Base-by-base conservation (phyloP, 2,888 invertebrate species). In the Yponomeuta evonymella region DNA sequence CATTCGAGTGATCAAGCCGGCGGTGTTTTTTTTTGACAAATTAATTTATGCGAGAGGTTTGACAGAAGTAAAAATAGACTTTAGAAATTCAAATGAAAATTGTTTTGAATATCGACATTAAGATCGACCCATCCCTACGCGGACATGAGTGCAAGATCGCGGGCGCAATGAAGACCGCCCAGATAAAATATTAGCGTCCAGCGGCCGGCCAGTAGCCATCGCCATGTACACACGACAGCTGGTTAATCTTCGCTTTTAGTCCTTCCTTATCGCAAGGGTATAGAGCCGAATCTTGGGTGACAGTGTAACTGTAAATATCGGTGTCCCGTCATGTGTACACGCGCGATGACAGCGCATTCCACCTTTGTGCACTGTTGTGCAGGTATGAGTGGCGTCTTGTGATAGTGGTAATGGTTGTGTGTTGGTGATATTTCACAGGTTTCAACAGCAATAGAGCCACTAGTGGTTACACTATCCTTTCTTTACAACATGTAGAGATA, bases 111-210 rank as follows among this genome's bases (percentile, higher is more conserved):
- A 71, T 72, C 72, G 71, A 73, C 69, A 70, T 15, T 23, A 30
- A 58, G 2, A 33, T 12, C 30, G 51, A 69, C 63, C 33, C 71
- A 70, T 48, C 72, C 36, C 72, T 70, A 73, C 51, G 70, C 71
- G 69, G 69, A 73, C 69, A 58, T 67, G 64, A 63, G 71, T 43
- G 30, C 58, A 62, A 36, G 83, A 84, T 83, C 81, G 77, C 77
- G 75, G 75, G 77, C 75, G 88, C 89, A 89, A 90, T 91, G 89
- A 90, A 90, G 90, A 90, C 88, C 86, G 88, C 89, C 86, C 87
- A 83, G 87, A 88, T 90, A 89, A 90, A 89, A 89, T 90, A 91
- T 89, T 87, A 86, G 83, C 86, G 82, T 84, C 85, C 83, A 82
- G 83, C 83, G 79, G 79, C 69, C 23, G 62, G 79, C 82, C 89